These are phyloP conservation scores for Lateolabrax maculatus DNA, from an alignment of 2,797 vertebrate species.

Conservation along the genomic window DNA sequence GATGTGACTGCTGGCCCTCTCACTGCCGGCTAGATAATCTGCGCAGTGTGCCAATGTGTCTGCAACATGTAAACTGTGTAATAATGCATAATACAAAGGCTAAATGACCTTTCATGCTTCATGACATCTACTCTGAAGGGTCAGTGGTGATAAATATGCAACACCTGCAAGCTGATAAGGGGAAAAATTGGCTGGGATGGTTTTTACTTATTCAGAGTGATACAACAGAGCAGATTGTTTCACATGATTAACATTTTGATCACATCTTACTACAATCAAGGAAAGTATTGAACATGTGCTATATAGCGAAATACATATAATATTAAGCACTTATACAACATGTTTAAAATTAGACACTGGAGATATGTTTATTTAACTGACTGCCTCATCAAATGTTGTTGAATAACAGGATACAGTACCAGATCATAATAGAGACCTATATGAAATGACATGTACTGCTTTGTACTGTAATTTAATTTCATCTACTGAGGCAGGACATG, in stretches of 20 bases:
- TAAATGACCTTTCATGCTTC: slow-evolving; percentile 72
- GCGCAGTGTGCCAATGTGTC: slow-evolving; percentile 40
- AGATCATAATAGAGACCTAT: neutral
- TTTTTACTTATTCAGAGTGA: slow-evolving; percentile 53
- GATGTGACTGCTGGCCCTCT: slow-evolving; percentile 63
- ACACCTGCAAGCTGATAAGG: slow-evolving; percentile 51
- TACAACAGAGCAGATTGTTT: slow-evolving; percentile 47
- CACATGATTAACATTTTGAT: slow-evolving; percentile 64
- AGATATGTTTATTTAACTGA: neutral
- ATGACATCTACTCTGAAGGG: slow-evolving; percentile 62
- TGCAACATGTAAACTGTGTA: slow-evolving; percentile 69
- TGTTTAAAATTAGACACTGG: neutral
- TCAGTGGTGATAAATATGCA: slow-evolving; percentile 57
- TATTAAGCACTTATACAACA: neutral
- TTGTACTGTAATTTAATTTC: slow-evolving; percentile 31
- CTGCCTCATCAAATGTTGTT: neutral
- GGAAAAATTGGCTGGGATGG: slow-evolving; percentile 37
- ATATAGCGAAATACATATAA: neutral
- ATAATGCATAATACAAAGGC: slow-evolving; percentile 70
- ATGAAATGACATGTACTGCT: neutral
- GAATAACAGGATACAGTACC: neutral
- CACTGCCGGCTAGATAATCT: slow-evolving; percentile 41
- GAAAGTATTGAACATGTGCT: slow-evolving; percentile 1
- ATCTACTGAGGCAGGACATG: neutral
- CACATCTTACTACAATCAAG: slow-evolving; percentile 26